Evolutionary conservation across 1,140 invertebrate species (phyloP), one percentile per base, ranked within the genome.

Genomic region (Bombus terrestris): DNA sequence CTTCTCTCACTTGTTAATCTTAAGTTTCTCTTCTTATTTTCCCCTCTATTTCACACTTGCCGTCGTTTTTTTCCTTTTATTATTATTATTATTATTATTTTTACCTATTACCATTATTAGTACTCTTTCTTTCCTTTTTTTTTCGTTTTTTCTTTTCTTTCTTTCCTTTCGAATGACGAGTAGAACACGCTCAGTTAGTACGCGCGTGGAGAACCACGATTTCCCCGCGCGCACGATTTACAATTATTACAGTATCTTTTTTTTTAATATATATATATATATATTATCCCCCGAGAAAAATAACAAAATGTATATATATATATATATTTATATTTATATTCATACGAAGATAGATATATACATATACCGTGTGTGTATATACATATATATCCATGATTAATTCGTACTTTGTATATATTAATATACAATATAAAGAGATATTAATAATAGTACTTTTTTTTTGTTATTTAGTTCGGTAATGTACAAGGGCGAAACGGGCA

Each of bases 401-500:
- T 92, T 83, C 86, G 84, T 92, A 89, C 81, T 93, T 93, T 92
- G 89, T 93, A 91, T 91, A 93, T 93, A 93, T 93, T 91, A 91
- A 92, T 92, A 93, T 92, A 53, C 47, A 53, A 53, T 53, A 93
- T 93, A 93, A 92, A 93, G 91, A 93, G 92, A 93, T 94, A 94
- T 93, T 94, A 92, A 94, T 94, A 93, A 92, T 93, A 93, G 90
- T 92, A 91, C 83, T 90, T 93, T 91, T 93, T 93, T 89, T 78
- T 91, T 69, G 64, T 92, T 91, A 91, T 90, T 93, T 93, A 92
- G 84, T 93, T 93, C 92, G 93, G 92, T 94, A 94, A 94, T 95
- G 91, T 95, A 95, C 94, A 95, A 88, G 87, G 79, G 74, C 80
- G 77, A 43, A 28, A 28, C 88, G 86, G 62, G 80, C 75, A 66